Percentiles rank a stretch among this genome's conserved stretches.
phyloP scores from a whole-genome alignment of 2,888 invertebrate genomes.

The Saturnia pavonia region DNA sequence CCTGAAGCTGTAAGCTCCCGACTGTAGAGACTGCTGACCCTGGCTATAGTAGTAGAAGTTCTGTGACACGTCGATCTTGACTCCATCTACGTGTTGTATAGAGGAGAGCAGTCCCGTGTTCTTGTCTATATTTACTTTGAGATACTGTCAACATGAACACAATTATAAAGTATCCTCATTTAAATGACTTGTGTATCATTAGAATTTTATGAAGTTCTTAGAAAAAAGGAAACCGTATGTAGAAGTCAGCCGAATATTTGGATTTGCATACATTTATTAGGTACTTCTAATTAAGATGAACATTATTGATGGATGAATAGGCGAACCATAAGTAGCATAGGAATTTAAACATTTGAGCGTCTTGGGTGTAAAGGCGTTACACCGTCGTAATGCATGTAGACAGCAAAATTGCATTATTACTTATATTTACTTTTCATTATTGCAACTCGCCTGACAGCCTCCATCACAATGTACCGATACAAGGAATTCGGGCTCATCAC shows the following conservation, averaged over 20 bases:
- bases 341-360: background rate
- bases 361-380: background rate
- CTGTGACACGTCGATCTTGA: slow-evolving; percentile 54
- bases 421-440: too few species aligned
- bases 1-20: slow-evolving; percentile 87
- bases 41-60: slow-evolving; percentile 82
- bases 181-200: background rate
- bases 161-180: background rate
- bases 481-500: too few species aligned
- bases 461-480: too few species aligned
- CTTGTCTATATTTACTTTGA: slow-evolving; percentile 62
- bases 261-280: too few species aligned
- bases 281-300: background rate
- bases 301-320: background rate
- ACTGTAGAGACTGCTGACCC: slow-evolving; percentile 74
- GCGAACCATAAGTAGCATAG: background rate
- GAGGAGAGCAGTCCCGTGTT: slow-evolving; percentile 63
- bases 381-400: too few species aligned
- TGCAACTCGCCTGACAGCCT: too few species aligned
- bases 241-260: too few species aligned
- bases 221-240: background rate
- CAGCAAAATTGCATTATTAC: too few species aligned
- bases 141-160: slow-evolving; percentile 49
- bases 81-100: slow-evolving; percentile 64
- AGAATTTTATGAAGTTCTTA: background rate